phyloP scores from a whole-genome alignment of 2,797 vertebrate species.

The Cirrhinus molitorella region DNA sequence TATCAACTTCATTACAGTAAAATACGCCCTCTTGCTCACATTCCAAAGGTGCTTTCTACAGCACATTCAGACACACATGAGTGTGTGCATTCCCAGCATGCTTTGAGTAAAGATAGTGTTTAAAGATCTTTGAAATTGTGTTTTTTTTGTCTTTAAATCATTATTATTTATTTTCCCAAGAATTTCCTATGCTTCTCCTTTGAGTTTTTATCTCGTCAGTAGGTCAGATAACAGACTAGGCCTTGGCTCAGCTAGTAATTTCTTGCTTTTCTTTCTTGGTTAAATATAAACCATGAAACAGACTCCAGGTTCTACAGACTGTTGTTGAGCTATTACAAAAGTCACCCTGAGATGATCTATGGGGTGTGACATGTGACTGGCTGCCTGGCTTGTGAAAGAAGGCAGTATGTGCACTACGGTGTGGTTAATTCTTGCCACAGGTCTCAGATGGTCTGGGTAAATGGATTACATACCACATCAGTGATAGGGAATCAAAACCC shows the following conservation, averaged over 20 bases:
- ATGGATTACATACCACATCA: slow-evolving; percentile 2
- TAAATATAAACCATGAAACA: slow-evolving; percentile 61
- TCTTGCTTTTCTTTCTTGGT: slow-evolving; percentile 46
- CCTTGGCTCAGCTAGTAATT: slow-evolving; percentile 14
- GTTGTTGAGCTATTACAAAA: slow-evolving; percentile 41
- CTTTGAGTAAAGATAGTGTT: background rate
- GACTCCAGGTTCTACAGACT: slow-evolving; percentile 28
- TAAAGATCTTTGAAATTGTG: background rate
- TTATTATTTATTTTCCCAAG: slow-evolving; percentile 4
- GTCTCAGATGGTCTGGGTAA: slow-evolving; percentile 30
- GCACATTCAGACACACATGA: background rate
- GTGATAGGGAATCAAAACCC: slow-evolving; percentile 17
- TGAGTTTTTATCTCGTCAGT: slow-evolving; percentile 12
- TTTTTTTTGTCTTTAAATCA: background rate
- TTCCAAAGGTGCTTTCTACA: slow-evolving; percentile 29
- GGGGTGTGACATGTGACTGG: slow-evolving; percentile 37
- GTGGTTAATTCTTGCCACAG: slow-evolving; percentile 10
- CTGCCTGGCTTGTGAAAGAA: slow-evolving; percentile 37
- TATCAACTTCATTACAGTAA: slow-evolving; percentile 24
- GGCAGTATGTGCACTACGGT: slow-evolving; percentile 8
- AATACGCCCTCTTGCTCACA: slow-evolving; percentile 33
- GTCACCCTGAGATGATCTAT: slow-evolving; percentile 21
- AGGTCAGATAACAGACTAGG: slow-evolving; percentile 44
- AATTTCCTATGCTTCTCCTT: background rate
- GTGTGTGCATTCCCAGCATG: background rate